phyloP scores from a whole-genome alignment of 2,888 invertebrate genomes.

The Amphipyra berbera region DNA sequence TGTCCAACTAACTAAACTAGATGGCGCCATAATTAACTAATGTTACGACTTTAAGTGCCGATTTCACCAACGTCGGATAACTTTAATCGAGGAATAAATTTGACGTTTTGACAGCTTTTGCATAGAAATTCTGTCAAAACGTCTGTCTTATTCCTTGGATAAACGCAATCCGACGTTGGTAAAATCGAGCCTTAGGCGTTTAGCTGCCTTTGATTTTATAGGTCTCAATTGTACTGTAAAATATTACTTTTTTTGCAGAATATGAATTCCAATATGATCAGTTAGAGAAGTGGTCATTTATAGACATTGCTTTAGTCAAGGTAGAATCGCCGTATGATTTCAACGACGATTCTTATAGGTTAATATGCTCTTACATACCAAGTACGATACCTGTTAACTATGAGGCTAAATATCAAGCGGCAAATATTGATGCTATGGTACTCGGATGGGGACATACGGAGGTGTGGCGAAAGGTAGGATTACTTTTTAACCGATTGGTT shows the following conservation, averaged over 20 bases:
- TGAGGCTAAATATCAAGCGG: constrained; percentile 51
- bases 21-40: too few species aligned
- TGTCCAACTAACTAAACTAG: too few species aligned
- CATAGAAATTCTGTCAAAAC: too few species aligned
- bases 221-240: neutral
- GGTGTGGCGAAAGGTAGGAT: constrained; percentile 60
- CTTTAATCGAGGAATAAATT: too few species aligned
- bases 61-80: too few species aligned
- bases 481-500: neutral
- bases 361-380: constrained; percentile 63
- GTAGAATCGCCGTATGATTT: constrained; percentile 68
- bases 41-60: too few species aligned
- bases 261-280: constrained; percentile 64
- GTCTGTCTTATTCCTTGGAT: too few species aligned
- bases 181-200: too few species aligned
- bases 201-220: too few species aligned
- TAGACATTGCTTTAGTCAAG: constrained; percentile 72
- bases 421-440: constrained; percentile 55
- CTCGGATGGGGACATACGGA: constrained; percentile 67
- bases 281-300: constrained; percentile 67
- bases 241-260: constrained; percentile 51
- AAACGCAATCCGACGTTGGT: too few species aligned
- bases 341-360: constrained; percentile 1
- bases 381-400: constrained; percentile 62
- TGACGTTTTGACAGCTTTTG: too few species aligned